A percentile compares a stretch with the other conserved stretches of the same genome.
Conservation (phyloP, 2,113 vertebrate species). For the Micromys minutus region DNA sequence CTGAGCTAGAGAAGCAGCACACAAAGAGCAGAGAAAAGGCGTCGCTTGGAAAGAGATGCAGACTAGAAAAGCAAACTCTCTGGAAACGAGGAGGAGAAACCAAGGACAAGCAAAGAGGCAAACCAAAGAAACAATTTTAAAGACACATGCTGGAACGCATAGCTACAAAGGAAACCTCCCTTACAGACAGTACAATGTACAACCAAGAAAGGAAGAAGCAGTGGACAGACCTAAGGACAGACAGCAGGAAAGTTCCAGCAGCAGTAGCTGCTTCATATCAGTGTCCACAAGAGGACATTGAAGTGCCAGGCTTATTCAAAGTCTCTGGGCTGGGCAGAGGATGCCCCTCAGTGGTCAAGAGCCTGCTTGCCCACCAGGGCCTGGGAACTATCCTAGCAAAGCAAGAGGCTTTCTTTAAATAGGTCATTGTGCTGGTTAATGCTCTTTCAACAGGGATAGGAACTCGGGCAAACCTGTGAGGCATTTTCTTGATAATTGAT, state of each 20-base stretch:
- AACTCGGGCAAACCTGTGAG: background rate
- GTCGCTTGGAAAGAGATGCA: background rate
- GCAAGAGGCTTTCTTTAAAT: background rate
- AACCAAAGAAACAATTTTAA: background rate
- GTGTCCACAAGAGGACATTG: background rate
- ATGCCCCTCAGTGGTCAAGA: too few relatives aligned
- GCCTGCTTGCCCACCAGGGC: background rate
- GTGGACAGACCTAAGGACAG: background rate
- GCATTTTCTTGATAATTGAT: background rate
- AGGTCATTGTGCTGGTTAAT: background rate
- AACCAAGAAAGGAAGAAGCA: background rate
- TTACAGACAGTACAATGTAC: background rate
- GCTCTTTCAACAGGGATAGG: background rate
- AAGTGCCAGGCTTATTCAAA: background rate
- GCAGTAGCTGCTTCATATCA: background rate
- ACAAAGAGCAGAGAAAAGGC: background rate
- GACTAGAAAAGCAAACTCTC: background rate
- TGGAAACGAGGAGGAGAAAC: background rate
- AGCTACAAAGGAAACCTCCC: background rate
- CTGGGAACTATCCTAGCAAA: too few relatives aligned
- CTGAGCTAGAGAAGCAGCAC: background rate
- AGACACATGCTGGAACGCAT: background rate
- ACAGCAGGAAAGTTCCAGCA: background rate
- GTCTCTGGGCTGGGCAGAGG: background rate
- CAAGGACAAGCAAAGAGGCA: background rate